Evolutionary conservation across 2,113 vertebrate species (phyloP).

Genomic region (Nothobranchius kuhntae): DNA sequence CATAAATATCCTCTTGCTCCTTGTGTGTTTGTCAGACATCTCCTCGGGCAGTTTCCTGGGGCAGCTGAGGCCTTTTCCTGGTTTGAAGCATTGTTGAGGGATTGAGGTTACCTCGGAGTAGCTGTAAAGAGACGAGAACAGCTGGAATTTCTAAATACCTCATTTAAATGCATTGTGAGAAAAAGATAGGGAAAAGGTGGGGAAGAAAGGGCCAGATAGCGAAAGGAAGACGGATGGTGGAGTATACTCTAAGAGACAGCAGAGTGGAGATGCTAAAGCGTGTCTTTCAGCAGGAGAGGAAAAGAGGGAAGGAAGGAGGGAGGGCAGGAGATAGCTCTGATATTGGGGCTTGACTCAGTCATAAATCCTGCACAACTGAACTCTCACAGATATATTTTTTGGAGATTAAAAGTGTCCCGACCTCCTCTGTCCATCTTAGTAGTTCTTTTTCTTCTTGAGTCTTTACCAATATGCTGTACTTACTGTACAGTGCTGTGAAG

Average conservation of each 20-base stretch:
- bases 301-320: conserved; percentile 11
- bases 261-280: conserved; percentile 47
- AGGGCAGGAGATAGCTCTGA: conserved; percentile 38
- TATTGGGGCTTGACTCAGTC: conserved; percentile 48
- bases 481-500: no score
- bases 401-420: conserved; percentile 10
- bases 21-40: conserved; percentile 40
- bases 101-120: conserved; percentile 55
- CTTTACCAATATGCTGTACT: no score
- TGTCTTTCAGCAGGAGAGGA: conserved; percentile 44
- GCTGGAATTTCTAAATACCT: conserved; percentile 63
- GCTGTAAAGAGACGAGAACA: conserved; percentile 46
- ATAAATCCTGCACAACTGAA: conserved; percentile 54
- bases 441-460: conserved; percentile 1
- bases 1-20: conserved; percentile 16
- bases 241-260: conserved; percentile 66
- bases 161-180: conserved; percentile 76
- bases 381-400: conserved; percentile 28
- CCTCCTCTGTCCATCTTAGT: background rate
- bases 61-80: conserved; percentile 37
- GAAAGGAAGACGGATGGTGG: conserved; percentile 54
- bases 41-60: conserved; percentile 34
- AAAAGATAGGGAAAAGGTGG: conserved; percentile 50
- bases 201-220: conserved; percentile 54
- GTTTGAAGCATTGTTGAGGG: conserved; percentile 49